Conservation (phyloP, 2,888 invertebrate genomes). For the Cerastis leucographa region DNA sequence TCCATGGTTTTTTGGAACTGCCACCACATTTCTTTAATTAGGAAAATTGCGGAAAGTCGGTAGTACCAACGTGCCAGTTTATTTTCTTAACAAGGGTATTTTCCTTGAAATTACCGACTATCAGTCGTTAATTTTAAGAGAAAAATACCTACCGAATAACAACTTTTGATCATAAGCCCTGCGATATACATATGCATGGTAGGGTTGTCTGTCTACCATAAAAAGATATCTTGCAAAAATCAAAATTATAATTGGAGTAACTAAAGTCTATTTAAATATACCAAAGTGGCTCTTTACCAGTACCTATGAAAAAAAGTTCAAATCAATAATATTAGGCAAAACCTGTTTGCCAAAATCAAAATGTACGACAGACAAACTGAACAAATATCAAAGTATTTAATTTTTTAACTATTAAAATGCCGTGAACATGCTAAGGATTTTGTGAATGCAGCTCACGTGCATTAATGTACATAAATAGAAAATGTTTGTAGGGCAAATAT, state of each 20-base stretch:
- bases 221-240: background rate
- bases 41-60: background rate
- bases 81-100: background rate
- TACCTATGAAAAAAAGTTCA: no score
- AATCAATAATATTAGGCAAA: background rate
- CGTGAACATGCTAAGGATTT: background rate
- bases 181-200: background rate
- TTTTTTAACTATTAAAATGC: no score
- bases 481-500: slow-evolving; percentile 16
- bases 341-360: background rate
- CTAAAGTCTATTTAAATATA: background rate
- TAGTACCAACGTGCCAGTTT: background rate
- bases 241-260: background rate
- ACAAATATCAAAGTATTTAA: background rate
- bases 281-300: background rate
- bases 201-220: background rate
- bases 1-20: no score
- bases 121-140: background rate
- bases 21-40: background rate
- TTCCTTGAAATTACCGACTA: background rate
- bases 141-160: background rate
- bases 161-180: background rate
- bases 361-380: background rate
- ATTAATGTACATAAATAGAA: background rate
- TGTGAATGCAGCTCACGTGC: slow-evolving; percentile 7